A percentile compares a stretch with the other conserved stretches of the same genome.
Conservation (phyloP, 1,140 invertebrate species). For the Subanguina moxae region DNA sequence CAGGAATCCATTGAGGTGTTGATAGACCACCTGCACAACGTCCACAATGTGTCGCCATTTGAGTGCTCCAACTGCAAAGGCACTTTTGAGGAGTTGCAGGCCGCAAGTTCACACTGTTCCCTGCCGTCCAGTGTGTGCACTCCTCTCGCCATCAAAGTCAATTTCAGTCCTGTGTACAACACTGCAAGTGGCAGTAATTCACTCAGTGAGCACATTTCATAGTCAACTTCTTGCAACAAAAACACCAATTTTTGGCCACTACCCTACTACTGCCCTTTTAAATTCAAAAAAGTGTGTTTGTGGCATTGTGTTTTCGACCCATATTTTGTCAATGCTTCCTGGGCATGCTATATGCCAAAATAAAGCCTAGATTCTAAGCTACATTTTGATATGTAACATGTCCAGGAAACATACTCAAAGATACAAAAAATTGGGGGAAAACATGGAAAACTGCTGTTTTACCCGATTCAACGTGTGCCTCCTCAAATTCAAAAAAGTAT, state of each 20-base stretch:
- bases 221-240: no score
- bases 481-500: no score
- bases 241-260: no score
- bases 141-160: conserved; percentile 38
- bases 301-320: not conserved
- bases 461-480: no score
- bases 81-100: conserved; percentile 33
- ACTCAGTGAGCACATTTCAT: conserved; percentile 1
- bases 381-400: no score
- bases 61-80: conserved; percentile 37
- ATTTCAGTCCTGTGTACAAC: conserved; percentile 23
- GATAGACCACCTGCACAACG: conserved; percentile 32
- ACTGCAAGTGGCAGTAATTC: not conserved
- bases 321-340: not conserved
- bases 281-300: no score
- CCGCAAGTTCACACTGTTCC: conserved; percentile 32
- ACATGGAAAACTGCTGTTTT: no score
- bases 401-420: no score
- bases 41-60: conserved; percentile 40
- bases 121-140: conserved; percentile 12
- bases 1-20: conserved; percentile 40
- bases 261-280: no score
- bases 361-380: no score
- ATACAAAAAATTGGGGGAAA: no score
- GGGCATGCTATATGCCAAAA: no score